Conservation (phyloP, 2,797 vertebrate genomes). For the Fundulus diaphanus region DNA sequence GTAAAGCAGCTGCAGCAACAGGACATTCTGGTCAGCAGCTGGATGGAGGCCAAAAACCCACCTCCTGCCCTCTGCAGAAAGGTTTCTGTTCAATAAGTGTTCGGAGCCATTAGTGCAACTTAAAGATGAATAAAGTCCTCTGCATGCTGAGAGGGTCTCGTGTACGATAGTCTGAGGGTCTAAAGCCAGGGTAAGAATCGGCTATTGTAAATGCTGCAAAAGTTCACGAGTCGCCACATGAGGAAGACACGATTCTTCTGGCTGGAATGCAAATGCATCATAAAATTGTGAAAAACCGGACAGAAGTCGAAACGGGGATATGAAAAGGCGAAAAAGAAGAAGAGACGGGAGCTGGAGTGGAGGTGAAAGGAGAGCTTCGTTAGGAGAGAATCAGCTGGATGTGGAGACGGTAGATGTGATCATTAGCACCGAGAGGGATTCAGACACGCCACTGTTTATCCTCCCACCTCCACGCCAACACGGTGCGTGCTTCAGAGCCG, state of each 20-base stretch:
- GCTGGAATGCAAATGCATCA: neutral
- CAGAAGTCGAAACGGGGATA: neutral
- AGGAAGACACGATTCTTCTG: neutral
- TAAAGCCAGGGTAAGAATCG: constrained; percentile 23
- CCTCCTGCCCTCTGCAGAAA: constrained; percentile 11
- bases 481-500: constrained; percentile 32
- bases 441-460: constrained; percentile 63
- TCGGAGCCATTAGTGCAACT: no score
- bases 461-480: constrained; percentile 51
- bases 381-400: constrained; percentile 54
- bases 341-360: constrained; percentile 27
- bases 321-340: neutral
- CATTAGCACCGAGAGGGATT: constrained; percentile 57
- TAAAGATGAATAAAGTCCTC: constrained; percentile 48
- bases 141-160: constrained; percentile 8
- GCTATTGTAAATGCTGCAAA: constrained; percentile 15
- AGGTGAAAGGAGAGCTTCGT: constrained; percentile 56
- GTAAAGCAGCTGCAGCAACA: constrained; percentile 51
- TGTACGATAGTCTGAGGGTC: constrained; percentile 21
- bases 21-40: constrained; percentile 54
- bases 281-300: neutral
- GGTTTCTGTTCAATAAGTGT: no score
- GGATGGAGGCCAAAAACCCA: constrained; percentile 36
- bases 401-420: constrained; percentile 62
- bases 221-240: neutral